A percentile compares a stretch with the other conserved stretches of the same genome.
Conservation (phyloP, 2,113 vertebrate species). For the Pedetes capensis region DNA sequence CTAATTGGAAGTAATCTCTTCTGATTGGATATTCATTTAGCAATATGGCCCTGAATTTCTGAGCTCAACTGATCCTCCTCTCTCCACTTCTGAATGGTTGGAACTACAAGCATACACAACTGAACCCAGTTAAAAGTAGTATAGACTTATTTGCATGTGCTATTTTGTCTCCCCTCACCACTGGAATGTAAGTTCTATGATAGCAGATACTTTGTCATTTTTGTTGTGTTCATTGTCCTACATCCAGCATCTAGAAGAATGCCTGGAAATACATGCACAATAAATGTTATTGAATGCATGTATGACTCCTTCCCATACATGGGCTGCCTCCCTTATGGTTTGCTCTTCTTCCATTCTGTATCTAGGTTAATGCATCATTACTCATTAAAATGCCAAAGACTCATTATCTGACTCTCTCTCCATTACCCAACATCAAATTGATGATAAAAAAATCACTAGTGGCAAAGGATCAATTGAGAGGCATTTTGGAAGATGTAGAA, state of each 20-base stretch:
- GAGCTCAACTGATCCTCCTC: no score
- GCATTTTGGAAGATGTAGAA: no score
- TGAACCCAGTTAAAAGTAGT: no score
- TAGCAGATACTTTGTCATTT: not conserved
- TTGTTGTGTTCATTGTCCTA: not conserved
- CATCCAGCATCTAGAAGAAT: not conserved
- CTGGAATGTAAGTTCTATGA: not conserved
- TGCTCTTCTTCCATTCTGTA: not conserved
- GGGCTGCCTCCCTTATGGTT: not conserved
- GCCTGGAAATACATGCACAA: not conserved
- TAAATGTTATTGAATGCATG: not conserved
- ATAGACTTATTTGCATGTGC: not conserved
- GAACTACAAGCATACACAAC: no score
- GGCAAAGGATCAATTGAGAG: no score
- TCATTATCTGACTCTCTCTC: not conserved
- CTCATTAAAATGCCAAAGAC: no score
- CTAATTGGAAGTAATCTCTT: not conserved
- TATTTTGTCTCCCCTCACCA: not conserved
- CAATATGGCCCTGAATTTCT: no score
- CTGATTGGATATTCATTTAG: not conserved
- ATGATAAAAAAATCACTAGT: not conserved
- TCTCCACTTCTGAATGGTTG: no score
- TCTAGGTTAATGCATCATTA: not conserved
- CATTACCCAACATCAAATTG: not conserved
- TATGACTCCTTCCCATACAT: not conserved